Base-by-base conservation (phyloP, 2,888 invertebrate genomes). In the Standfussiana lucernea region DNA sequence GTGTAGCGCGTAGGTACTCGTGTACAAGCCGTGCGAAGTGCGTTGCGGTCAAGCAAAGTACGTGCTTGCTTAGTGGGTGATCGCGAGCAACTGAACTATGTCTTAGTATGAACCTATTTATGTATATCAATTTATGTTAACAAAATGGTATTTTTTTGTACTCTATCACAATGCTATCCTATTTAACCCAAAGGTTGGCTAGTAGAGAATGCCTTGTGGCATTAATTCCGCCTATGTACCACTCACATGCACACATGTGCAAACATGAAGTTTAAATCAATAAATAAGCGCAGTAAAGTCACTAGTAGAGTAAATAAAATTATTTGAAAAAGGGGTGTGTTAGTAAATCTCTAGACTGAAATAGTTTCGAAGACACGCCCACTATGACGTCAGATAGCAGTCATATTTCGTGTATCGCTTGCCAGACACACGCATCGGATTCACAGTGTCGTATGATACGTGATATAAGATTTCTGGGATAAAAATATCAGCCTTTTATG, bases 381-480 rank as follows among this genome's bases (percentile, higher is more conserved):
- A 69, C 61, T 13, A 50, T 81, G 82, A 81, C 81, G 82, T 81
- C 81, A 80, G 35, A 64, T 0, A 13, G 35, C n/a, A 42, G 42
- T 50, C 40, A 67, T 64, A 73, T 70, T 62, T 82, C 66, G 40
- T 82, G 66, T 59, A 13, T 35, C 50, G 59, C 53, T 45, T 35
- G 45, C 71, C 76, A 80, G 56, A 76, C 75, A 56, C 21, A 37
- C 35, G 28, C 53, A 47, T 28, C 10, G 10, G 8, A 47, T 47
- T 64, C 40, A 68, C 56, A 24, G 40, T n/a, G 40, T 50, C 35
- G 13, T 47, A n/a, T 21, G 53, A 32, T 0, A 59, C 37, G 18
- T 13, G 21, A 21, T 66, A 24, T 35, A 18, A 61, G 28, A 61
- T 62, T 72, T 71, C n/a, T 68, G 18, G 2, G 42, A 24, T 59